Evolutionary conservation across 2,113 vertebrate genomes (phyloP), one percentile per base, ranked within the genome.

Genomic region (Cephalopterus ornatus): DNA sequence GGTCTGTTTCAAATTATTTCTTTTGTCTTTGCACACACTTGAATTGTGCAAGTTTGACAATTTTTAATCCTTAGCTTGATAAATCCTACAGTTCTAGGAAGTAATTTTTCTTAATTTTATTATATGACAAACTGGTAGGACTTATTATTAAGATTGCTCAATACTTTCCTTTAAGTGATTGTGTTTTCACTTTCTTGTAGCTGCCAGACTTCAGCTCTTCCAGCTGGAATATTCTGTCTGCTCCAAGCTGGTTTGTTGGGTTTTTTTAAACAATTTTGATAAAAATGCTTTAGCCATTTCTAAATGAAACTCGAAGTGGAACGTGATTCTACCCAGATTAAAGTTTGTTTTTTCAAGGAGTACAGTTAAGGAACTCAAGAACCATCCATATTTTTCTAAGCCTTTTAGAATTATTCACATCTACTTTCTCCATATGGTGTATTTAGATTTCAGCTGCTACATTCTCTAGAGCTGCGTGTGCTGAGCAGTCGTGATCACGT

Each of bases 401-500:
- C 10, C 72, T 81, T 47, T 68, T 78, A 55, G 55, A 80, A 92
- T 67, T 50, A 79, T 3, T 70, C 68, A 8, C 5, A 1, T 66
- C 32, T 70, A 2, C 35, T 23, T 72, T 84, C 49, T 86, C 55
- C 85, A 53, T 70, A n/a, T 71, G 88, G 37, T 88, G 17, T 39
- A 24, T 61, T 86, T 62, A 27, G 53, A 63, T 53, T 72, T 90
- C 61, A 73, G 42, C 72, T 66, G 49, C 32, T 62, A 7, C 1
- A 0, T 80, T 74, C 63, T 37, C n/a, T 16, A 3, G 59, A 27
- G 63, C 7, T 62, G n/a, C 16, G 53, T 8, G 19, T 21, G 41
- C 70, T 37, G 41, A 61, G 52, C 62, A 62, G 86, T 23, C 0
- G 0, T 42, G 63, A 47, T 81, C 13, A 15, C 0, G 1, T n/a